Evolutionary conservation across 1,140 invertebrate species (phyloP).

Genomic region (Anastrepha obliqua): DNA sequence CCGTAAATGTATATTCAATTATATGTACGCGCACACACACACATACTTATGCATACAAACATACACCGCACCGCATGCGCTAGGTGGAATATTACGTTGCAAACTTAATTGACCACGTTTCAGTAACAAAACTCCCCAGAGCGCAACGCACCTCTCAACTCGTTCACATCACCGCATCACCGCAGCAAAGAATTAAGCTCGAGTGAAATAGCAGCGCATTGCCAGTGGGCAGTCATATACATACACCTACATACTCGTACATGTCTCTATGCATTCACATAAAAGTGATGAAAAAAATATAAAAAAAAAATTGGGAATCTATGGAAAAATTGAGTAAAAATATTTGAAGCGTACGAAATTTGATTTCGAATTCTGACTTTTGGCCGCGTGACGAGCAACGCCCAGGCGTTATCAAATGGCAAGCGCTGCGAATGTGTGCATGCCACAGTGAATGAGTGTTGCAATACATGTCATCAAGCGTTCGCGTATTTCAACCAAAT

Average conservation of each 20-base stretch:
- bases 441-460: neutral
- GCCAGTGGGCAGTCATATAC: neutral
- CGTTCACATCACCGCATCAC: neutral
- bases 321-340: constrained; percentile 7
- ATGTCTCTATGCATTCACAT: neutral
- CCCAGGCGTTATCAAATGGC: constrained; percentile 1
- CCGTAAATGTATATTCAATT: constrained; percentile 43
- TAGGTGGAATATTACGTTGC: neutral
- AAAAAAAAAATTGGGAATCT: constrained; percentile 17
- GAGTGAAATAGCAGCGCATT: neutral
- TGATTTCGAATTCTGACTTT: constrained; percentile 50
- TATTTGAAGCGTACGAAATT: constrained; percentile 48
- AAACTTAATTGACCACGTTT: constrained; percentile 52
- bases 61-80: neutral
- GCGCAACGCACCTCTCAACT: constrained; percentile 22
- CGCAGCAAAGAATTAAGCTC: neutral
- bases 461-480: neutral
- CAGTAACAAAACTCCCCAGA: constrained; percentile 39
- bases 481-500: neutral
- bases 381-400: constrained; percentile 23
- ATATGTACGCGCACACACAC: neutral
- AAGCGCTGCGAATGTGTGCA: neutral
- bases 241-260: neutral
- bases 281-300: neutral
- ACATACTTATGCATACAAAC: neutral